phyloP scores from a whole-genome alignment of 2,888 invertebrate genomes.

The Folsomia manolachei region DNA sequence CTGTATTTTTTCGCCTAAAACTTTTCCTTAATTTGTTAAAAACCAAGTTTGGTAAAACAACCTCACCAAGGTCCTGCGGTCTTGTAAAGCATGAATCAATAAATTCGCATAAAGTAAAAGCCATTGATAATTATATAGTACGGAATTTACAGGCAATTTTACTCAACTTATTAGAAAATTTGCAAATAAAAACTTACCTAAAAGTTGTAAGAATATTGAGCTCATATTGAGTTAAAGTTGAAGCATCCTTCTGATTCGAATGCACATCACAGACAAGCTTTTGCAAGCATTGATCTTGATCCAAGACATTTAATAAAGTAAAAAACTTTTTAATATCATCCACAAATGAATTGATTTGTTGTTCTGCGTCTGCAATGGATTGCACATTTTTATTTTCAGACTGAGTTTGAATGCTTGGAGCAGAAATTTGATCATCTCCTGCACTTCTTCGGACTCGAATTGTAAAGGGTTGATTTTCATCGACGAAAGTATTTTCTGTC shows the following conservation, averaged over 20 bases:
- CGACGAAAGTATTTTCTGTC: constrained; percentile 16
- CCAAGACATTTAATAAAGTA: constrained; percentile 42
- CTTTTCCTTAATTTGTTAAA: no score
- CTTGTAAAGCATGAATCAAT: no score
- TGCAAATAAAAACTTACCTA: constrained; percentile 39
- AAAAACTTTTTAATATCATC: constrained; percentile 47
- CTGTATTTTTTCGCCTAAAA: no score
- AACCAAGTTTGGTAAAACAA: no score
- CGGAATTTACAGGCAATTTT: no score
- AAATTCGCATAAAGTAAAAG: no score
- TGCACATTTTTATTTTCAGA: neutral
- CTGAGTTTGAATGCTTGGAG: neutral
- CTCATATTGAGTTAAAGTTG: constrained; percentile 41
- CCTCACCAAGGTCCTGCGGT: no score
- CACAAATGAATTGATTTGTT: constrained; percentile 32
- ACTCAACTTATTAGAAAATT: constrained; percentile 6
- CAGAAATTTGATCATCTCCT: neutral
- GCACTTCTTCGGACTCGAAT: constrained; percentile 24
- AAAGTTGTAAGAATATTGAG: constrained; percentile 46
- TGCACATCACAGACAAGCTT: constrained; percentile 50
- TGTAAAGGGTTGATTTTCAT: constrained; percentile 21
- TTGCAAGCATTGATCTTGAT: constrained; percentile 46
- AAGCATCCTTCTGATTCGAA: constrained; percentile 35
- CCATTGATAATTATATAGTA: no score
- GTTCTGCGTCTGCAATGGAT: constrained; percentile 19